phyloP scores from a whole-genome alignment of 2,888 invertebrate species.

The Eupithecia subumbrata region DNA sequence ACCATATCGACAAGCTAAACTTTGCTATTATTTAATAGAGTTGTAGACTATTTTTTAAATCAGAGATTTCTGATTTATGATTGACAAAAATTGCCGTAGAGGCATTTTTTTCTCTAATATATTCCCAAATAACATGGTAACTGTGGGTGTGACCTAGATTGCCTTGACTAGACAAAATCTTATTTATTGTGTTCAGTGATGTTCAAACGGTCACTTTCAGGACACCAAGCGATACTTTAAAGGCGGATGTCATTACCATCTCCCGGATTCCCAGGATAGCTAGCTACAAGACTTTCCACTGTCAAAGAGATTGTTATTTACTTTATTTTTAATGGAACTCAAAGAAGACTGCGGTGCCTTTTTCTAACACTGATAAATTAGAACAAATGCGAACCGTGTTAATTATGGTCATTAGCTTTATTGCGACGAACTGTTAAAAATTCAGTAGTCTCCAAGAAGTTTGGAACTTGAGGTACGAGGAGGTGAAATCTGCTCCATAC shows the following conservation, averaged over 20 bases:
- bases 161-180: not conserved
- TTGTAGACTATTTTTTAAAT: not conserved
- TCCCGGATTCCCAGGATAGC: not conserved
- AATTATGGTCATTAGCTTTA: not conserved
- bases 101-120: not conserved
- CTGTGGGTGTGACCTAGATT: not conserved
- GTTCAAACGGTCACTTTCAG: not conserved
- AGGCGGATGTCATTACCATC: slow-evolving; percentile 1
- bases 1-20: not conserved
- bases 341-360: not conserved
- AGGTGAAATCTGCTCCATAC: not conserved
- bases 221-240: not conserved
- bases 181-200: not conserved
- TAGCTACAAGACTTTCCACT: not conserved
- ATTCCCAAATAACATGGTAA: not conserved
- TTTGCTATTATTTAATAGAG: not conserved
- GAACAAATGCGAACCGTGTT: not conserved
- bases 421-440: not conserved
- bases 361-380: not conserved
- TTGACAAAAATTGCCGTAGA: not conserved
- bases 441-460: not conserved
- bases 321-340: not conserved
- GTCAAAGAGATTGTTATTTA: slow-evolving; percentile 2
- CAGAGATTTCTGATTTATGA: not conserved
- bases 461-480: not conserved